Evolutionary conservation across 2,888 invertebrate species (phyloP), one percentile per base, ranked within the genome.

Genomic region (Frankliniella intonsa): DNA sequence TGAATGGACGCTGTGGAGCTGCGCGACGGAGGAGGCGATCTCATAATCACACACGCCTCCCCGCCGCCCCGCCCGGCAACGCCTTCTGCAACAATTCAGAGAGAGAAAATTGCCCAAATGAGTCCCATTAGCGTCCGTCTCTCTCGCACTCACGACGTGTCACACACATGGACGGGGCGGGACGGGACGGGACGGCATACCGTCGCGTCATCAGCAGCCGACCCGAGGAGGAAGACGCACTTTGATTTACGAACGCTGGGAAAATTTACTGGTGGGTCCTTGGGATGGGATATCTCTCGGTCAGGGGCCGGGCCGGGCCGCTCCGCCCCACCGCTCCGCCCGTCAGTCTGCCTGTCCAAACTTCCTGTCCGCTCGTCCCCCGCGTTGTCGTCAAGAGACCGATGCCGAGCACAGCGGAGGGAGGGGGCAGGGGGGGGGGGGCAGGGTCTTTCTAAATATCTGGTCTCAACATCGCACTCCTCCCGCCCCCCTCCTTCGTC

Each of bases 321-420:
- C 17, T 22, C 69, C 69, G 25, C 12, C 25, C 22, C 69, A 7
- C 25, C 69, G 12, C 22, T 10, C 69, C 25, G 25, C 69, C 12
- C 69, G 69, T 25, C 69, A 22, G 69, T 76, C 69, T 76, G 69
- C 69, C 69, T 76, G 69, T 76, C 69, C 69, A 76, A 76, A 76
- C 69, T 76, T 76, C 69, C 69, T 76, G 69, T n/a, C 69, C 69
- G 69, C 22, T 22, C 22, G 69, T 69, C 69, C 22, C 12, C 69
- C 69, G 22, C 22, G n/a, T 22, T 7, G 69, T 7, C 69, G 62
- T 62, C 62, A 62, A 62, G 62, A n/a, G 62, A 62, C 62, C 19
- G 62, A 62, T 38, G 38, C 38, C 5, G 62, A 62, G n/a, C 62
- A n/a, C 62, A 10, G 7, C 62, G 62, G 14, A 38, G 38, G 62